A percentile compares a stretch with the other conserved stretches of the same genome.
Conservation (phyloP, 2,113 vertebrate genomes). For the Microtus ochrogaster region DNA sequence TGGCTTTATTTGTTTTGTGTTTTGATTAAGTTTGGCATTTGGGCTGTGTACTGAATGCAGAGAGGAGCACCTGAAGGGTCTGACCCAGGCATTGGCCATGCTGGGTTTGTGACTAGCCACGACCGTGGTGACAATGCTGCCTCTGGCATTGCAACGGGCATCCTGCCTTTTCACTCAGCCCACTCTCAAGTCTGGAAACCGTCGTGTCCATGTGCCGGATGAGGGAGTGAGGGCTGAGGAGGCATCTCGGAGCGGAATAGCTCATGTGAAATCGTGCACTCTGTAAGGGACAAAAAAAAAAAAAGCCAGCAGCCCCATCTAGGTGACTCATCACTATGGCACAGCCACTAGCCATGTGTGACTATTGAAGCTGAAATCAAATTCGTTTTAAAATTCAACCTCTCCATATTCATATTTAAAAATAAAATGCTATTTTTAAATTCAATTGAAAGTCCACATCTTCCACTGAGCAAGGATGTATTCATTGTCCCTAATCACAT, state of each 20-base stretch:
- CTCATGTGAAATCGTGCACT: too few species aligned
- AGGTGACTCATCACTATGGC: not conserved
- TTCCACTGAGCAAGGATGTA: not conserved
- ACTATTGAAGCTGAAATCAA: not conserved
- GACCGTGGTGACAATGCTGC: rapidly evolving
- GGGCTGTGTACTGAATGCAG: rapidly evolving
- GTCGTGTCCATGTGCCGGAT: not conserved
- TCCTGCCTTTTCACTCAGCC: not conserved
- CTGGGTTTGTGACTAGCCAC: too few species aligned
- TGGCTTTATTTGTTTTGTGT: not conserved
- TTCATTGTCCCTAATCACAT: not conserved
- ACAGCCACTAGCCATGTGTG: rapidly evolving
- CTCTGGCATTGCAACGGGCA: not conserved
- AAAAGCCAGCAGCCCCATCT: not conserved
- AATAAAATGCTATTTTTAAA: not conserved
- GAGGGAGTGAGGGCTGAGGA: not conserved
- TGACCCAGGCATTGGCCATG: rapidly evolving
- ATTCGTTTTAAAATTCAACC: not conserved
- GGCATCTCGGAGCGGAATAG: rapidly evolving
- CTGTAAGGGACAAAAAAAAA: not conserved
- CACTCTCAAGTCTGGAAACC: not conserved
- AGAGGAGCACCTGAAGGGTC: rapidly evolving
- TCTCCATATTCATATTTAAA: not conserved
- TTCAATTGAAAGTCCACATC: not conserved
- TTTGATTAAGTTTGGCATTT: rapidly evolving